phyloP scores from a whole-genome alignment of 2,113 vertebrate species.

The Psittacula cyanocephala region DNA sequence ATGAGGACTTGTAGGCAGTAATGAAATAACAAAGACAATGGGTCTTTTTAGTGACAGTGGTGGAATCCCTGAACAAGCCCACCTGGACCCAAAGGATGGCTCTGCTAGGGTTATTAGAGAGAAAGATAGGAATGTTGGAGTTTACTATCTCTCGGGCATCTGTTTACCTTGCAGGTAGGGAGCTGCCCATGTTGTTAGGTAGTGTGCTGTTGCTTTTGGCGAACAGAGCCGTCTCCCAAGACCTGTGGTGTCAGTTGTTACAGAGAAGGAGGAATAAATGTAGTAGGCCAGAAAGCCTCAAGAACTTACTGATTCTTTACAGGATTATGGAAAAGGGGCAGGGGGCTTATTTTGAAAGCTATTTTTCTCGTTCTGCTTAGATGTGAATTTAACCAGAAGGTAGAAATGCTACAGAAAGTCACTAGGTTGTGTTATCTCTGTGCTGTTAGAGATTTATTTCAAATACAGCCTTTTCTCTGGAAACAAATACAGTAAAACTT shows the following conservation, averaged over 20 bases:
- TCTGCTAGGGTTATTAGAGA: background rate
- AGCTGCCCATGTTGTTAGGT: background rate
- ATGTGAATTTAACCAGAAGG: background rate
- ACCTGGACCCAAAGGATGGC: background rate
- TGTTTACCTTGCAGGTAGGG: background rate
- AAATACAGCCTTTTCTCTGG: background rate
- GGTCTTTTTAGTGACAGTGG: background rate
- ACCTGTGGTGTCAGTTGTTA: background rate
- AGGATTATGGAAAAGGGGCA: background rate
- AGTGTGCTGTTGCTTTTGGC: background rate
- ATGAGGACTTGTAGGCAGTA: background rate
- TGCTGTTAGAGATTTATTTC: background rate
- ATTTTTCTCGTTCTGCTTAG: background rate
- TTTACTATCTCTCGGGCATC: background rate
- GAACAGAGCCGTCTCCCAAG: background rate
- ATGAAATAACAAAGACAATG: fast-evolving
- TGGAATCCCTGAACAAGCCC: background rate
- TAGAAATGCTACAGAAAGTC: background rate
- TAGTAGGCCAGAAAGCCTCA: background rate
- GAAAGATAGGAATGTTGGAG: background rate
- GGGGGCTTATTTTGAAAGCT: background rate
- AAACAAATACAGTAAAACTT: background rate
- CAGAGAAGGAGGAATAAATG: background rate
- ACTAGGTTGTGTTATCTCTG: background rate
- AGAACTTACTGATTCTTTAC: background rate